Percentiles rank a stretch among this genome's conserved stretches.
Conservation (phyloP, 1,140 invertebrate genomes). For the Drosophila subpulchrella region DNA sequence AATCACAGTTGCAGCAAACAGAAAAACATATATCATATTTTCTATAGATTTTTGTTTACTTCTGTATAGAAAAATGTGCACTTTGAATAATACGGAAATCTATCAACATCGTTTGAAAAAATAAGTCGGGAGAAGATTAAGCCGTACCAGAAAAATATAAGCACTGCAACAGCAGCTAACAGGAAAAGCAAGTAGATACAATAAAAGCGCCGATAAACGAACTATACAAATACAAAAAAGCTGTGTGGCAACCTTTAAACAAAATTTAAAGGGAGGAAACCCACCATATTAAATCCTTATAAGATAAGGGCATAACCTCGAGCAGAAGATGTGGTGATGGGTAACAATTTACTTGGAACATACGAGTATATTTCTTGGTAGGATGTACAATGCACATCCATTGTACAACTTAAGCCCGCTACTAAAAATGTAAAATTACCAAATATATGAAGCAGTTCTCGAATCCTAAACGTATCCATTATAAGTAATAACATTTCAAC, state of each 20-base stretch:
- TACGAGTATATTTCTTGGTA: no score
- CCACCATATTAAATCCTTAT: no score
- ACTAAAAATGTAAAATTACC: no score
- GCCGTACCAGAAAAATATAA: constrained; percentile 16
- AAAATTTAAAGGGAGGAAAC: neutral
- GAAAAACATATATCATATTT: neutral
- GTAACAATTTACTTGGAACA: no score
- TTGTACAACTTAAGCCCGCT: no score
- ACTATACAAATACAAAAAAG: neutral
- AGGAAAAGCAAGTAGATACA: neutral
- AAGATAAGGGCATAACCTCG: no score
- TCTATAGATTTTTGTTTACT: neutral
- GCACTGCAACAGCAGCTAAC: constrained; percentile 6
- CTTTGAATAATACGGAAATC: neutral
- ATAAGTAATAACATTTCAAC: no score
- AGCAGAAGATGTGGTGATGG: no score
- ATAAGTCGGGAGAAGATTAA: neutral
- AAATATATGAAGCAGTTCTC: no score
- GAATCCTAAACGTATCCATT: no score
- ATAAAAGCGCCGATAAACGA: neutral
- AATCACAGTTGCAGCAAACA: constrained; percentile 7
- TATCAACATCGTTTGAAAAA: neutral
- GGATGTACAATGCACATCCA: no score
- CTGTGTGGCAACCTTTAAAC: neutral
- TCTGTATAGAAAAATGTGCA: neutral